phyloP scores from a whole-genome alignment of 2,797 vertebrate species.

The Scolopax rusticola region DNA sequence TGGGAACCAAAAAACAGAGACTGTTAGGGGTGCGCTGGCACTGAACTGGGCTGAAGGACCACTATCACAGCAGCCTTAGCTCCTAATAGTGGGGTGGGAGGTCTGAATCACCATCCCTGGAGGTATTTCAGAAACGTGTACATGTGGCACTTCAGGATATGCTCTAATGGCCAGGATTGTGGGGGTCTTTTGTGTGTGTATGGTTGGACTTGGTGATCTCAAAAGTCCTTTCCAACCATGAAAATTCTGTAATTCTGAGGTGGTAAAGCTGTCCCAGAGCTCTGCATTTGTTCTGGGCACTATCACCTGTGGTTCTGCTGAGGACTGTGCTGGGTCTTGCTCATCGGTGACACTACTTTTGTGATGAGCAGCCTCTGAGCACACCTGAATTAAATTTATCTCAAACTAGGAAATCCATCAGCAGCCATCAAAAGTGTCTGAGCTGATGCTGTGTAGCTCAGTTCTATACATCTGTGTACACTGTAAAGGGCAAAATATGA shows the following conservation, averaged over 20 bases:
- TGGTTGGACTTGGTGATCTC: no score
- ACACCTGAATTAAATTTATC: not conserved
- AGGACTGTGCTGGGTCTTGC: not conserved
- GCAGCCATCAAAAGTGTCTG: not conserved
- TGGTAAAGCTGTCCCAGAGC: not conserved
- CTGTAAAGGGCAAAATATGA: slow-evolving; percentile 77
- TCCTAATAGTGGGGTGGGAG: not conserved
- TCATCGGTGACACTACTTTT: not conserved
- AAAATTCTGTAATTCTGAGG: not conserved
- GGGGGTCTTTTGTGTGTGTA: no score
- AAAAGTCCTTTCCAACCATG: no score
- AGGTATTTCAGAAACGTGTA: no score
- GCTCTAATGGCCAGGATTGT: no score
- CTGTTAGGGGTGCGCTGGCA: not conserved
- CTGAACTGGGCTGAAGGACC: not conserved
- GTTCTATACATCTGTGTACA: slow-evolving; percentile 62
- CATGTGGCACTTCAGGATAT: no score
- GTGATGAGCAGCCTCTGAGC: not conserved
- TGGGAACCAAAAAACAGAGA: not conserved
- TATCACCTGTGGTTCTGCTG: accelerated
- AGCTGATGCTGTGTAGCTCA: not conserved
- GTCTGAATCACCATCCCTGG: no score
- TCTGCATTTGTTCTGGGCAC: accelerated
- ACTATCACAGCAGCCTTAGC: not conserved
- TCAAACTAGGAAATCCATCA: not conserved